A percentile compares a stretch with the other conserved stretches of the same genome.
Conservation (phyloP, 2,797 vertebrate species). For the Crenichthys baileyi region DNA sequence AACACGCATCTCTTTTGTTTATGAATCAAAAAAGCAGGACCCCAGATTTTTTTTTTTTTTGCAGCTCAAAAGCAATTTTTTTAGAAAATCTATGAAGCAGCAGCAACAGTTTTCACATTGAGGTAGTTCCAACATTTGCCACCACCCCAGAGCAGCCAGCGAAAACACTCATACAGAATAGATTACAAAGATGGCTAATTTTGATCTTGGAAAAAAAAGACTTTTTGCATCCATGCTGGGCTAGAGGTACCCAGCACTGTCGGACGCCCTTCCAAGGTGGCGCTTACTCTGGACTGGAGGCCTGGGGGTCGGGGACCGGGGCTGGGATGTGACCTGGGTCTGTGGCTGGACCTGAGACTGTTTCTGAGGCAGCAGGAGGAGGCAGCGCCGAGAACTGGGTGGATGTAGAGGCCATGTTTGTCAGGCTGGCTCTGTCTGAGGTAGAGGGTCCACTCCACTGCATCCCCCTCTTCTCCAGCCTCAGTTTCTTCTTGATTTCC, state of each 20-base stretch:
- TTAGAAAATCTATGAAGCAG: constrained; percentile 84
- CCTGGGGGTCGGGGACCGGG: constrained; percentile 86
- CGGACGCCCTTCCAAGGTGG: constrained; percentile 74
- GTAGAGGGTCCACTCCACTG: constrained; percentile 88
- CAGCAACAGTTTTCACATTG: constrained; percentile 85
- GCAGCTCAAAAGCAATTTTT: constrained; percentile 79
- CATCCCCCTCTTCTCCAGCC: constrained; percentile 93
- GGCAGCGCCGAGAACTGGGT: constrained; percentile 78
- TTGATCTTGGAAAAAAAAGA: constrained; percentile 67
- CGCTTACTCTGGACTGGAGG: constrained; percentile 90
- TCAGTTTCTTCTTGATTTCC: constrained; percentile 97
- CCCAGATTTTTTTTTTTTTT: constrained; percentile 72
- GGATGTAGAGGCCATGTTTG: constrained; percentile 78
- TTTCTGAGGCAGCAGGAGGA: constrained; percentile 73
- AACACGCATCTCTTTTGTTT: constrained; percentile 78
- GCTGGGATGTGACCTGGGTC: constrained; percentile 77
- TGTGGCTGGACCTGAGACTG: constrained; percentile 78
- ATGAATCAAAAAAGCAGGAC: constrained; percentile 80
- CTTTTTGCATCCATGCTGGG: constrained; percentile 81
- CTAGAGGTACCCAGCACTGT: constrained; percentile 76
- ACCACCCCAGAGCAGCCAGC: constrained; percentile 84
- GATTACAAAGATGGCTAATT: constrained; percentile 82
- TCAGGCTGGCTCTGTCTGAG: constrained; percentile 75
- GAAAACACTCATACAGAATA: constrained; percentile 82
- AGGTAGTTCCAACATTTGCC: constrained; percentile 86